A percentile compares a stretch with the other conserved stretches of the same genome.
Evolutionary conservation across 2,113 vertebrate genomes (phyloP).

Genomic region (Numida meleagris): DNA sequence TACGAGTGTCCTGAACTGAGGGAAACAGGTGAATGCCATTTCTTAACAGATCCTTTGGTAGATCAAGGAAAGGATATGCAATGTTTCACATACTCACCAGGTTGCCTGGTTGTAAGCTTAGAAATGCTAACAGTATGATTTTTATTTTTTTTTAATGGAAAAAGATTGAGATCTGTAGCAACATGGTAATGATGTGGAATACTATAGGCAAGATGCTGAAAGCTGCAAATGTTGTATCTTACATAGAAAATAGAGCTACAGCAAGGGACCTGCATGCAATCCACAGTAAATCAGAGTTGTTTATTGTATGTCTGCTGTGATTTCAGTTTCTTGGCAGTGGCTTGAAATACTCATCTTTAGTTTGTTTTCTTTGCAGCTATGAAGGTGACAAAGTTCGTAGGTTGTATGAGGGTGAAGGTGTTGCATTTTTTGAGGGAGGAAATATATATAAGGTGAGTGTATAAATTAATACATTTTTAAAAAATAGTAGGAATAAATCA

Average conservation of each 20-base stretch:
- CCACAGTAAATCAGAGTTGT: not conserved
- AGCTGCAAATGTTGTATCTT: not conserved
- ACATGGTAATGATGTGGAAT: not conserved
- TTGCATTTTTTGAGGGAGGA: conserved; percentile 84
- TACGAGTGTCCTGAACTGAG: not conserved
- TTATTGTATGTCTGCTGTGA: not conserved
- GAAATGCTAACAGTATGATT: not conserved
- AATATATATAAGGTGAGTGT: conserved; percentile 82
- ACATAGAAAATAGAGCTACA: not conserved
- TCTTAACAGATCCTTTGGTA: not conserved
- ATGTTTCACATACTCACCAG: not conserved
- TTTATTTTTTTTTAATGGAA: not conserved
- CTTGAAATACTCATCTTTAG: not conserved
- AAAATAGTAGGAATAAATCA: not conserved
- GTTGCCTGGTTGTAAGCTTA: not conserved
- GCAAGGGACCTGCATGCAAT: not conserved
- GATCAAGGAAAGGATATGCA: not conserved
- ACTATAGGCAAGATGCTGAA: not conserved
- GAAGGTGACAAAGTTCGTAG: conserved; percentile 80
- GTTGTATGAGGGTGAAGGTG: conserved; percentile 84
- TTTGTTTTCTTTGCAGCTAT: conserved; percentile 77
- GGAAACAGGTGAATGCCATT: not conserved
- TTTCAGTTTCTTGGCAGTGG: not conserved
- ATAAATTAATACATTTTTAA: not conserved
- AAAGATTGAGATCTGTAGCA: not conserved